Conservation (phyloP, 2,113 vertebrate genomes). For the Pteruthius melanotis region DNA sequence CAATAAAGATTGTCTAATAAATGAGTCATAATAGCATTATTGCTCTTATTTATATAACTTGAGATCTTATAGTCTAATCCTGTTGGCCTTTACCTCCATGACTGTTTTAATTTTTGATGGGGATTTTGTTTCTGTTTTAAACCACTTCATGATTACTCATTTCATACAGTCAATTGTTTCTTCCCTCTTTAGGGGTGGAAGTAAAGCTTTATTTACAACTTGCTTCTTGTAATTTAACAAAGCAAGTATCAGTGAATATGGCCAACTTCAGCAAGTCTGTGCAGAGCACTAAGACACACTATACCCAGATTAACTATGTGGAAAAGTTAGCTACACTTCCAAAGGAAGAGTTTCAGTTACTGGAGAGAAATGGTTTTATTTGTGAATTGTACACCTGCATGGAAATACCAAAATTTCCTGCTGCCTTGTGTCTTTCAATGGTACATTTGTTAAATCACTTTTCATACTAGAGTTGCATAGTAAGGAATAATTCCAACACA, state of each 20-base stretch:
- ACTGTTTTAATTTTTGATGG: background rate
- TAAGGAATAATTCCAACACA: background rate
- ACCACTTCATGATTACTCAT: background rate
- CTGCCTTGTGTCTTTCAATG: background rate
- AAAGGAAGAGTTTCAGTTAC: background rate
- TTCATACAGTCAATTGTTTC: background rate
- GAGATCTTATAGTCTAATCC: background rate
- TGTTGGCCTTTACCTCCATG: background rate
- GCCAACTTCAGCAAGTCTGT: background rate
- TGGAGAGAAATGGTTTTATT: background rate
- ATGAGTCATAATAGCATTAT: conserved; percentile 3
- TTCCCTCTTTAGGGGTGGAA: background rate
- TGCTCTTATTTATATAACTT: background rate
- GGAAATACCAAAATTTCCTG: background rate
- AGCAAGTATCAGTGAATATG: background rate
- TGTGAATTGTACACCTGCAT: background rate
- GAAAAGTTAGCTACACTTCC: background rate
- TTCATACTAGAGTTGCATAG: background rate
- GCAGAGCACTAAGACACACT: background rate
- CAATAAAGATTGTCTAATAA: conserved; percentile 11
- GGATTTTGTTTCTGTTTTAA: background rate
- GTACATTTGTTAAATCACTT: background rate
- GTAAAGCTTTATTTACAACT: background rate
- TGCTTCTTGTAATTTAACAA: background rate
- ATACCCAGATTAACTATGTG: background rate